Percentiles rank a stretch among this genome's conserved stretches.
These are phyloP conservation scores for Orycteropus afer DNA, from an alignment of 2,113 vertebrate species.

Conservation along the genomic window DNA sequence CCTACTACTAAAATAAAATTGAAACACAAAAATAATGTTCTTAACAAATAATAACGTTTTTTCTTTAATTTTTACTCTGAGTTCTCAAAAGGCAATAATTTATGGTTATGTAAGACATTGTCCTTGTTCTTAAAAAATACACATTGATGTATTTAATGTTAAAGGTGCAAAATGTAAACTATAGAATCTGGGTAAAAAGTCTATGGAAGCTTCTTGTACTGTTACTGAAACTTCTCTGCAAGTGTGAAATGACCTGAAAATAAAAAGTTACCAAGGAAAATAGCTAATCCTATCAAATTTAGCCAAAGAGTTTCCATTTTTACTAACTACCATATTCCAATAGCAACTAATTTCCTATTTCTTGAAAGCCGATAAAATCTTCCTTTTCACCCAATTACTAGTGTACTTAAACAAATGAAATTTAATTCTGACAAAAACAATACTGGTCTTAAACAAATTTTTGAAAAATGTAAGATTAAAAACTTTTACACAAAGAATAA, in stretches of 20 bases:
- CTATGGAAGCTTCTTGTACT: not conserved
- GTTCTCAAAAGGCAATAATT: constrained; percentile 26
- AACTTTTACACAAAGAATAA: constrained; percentile 93
- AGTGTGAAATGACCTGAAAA: constrained; percentile 8
- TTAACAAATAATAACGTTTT: too few species aligned
- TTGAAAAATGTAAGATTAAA: constrained; percentile 91
- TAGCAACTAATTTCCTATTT: constrained; percentile 89
- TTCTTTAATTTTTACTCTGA: not conserved
- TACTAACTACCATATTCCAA: constrained; percentile 77
- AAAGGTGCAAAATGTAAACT: not conserved
- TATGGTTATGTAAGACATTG: not conserved
- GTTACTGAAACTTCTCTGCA: constrained; percentile 36
- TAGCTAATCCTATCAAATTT: constrained; percentile 68
- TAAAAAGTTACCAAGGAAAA: not conserved
- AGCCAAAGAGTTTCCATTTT: constrained; percentile 83
- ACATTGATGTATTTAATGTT: not conserved
- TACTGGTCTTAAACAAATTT: constrained; percentile 86
- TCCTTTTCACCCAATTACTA: constrained; percentile 85
- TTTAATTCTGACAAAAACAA: constrained; percentile 90
- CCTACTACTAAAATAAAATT: constrained; percentile 43
- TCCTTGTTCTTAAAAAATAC: not conserved
- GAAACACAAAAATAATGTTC: not conserved
- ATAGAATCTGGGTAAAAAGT: not conserved
- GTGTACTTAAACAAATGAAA: constrained; percentile 91
- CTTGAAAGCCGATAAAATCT: constrained; percentile 86